A percentile compares a stretch with the other conserved stretches of the same genome.
phyloP scores from a whole-genome alignment of 2,888 invertebrate genomes.

The Tetanocera ferruginea region DNA sequence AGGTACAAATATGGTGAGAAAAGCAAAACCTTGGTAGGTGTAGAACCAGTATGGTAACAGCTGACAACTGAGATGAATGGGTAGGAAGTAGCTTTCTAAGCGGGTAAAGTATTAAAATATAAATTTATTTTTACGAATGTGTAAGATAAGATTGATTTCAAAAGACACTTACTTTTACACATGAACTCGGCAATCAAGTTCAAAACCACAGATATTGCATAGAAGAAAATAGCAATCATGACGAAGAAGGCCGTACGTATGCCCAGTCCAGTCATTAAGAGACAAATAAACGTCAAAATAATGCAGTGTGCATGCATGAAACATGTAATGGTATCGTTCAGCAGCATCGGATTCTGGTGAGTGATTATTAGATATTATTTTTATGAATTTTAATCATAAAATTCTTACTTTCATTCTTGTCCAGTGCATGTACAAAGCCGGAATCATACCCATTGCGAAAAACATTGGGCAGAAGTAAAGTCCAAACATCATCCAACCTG shows the following conservation, averaged over 20 bases:
- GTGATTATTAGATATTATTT: neutral
- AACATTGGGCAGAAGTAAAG: slow-evolving; percentile 68
- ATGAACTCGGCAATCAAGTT: slow-evolving; percentile 52
- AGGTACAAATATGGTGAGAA: slow-evolving; percentile 73
- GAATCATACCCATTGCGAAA: slow-evolving; percentile 59
- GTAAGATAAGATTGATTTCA: neutral
- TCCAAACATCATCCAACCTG: slow-evolving; percentile 71
- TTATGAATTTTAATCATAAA: neutral
- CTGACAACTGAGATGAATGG: slow-evolving; percentile 65
- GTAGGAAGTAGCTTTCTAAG: slow-evolving; percentile 60
- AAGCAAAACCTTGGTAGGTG: slow-evolving; percentile 70
- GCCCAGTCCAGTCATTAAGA: slow-evolving; percentile 57
- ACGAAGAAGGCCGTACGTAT: slow-evolving; percentile 64
- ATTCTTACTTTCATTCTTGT: slow-evolving; percentile 56
- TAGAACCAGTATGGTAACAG: slow-evolving; percentile 70
- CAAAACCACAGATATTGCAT: slow-evolving; percentile 58
- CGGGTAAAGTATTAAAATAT: slow-evolving; percentile 14
- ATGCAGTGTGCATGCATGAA: slow-evolving; percentile 66
- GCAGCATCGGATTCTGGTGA: slow-evolving; percentile 54
- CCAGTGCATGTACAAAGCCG: slow-evolving; percentile 59
- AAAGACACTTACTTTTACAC: slow-evolving; percentile 54
- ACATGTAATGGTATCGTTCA: slow-evolving; percentile 58
- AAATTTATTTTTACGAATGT: too few species aligned
- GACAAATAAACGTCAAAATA: slow-evolving; percentile 56
- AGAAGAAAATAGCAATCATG: slow-evolving; percentile 65